These are phyloP conservation scores for Chloebia gouldiae DNA, from an alignment of 2,113 vertebrate genomes.

Conservation along the genomic window DNA sequence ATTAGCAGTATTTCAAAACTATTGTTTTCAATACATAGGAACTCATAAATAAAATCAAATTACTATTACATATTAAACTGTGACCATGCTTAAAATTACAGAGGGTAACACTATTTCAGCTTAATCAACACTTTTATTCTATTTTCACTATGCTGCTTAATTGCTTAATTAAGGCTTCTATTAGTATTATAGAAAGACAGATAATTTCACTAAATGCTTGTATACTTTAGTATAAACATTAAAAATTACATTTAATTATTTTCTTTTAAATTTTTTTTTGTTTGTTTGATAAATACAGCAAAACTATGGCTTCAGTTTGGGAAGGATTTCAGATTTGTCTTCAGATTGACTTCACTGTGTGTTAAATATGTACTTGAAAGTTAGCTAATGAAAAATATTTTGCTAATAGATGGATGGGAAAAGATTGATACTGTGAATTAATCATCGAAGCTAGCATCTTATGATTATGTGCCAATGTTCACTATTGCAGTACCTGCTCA, in stretches of 20 bases:
- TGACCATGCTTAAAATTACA: not conserved
- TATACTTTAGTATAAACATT: not conserved
- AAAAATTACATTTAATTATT: not conserved
- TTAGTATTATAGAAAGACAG: not conserved
- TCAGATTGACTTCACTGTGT: not conserved
- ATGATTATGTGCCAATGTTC: not conserved
- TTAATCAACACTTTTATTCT: not conserved
- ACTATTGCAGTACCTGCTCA: not conserved
- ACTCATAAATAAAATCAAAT: not conserved
- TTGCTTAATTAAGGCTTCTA: not conserved
- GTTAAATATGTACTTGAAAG: not conserved
- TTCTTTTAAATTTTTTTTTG: not conserved
- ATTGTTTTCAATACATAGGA: not conserved
- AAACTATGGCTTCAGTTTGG: accelerated
- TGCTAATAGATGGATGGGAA: not conserved
- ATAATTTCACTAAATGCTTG: not conserved
- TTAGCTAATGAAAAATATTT: not conserved
- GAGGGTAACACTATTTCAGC: not conserved
- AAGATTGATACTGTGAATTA: not conserved
- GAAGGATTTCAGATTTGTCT: not conserved
- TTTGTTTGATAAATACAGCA: not conserved
- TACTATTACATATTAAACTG: not conserved
- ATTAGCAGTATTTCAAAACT: not conserved
- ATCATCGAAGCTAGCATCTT: not conserved
- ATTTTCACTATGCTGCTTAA: not conserved